These are phyloP conservation scores for Gobiocypris rarus DNA, from an alignment of 2,113 vertebrate genomes.

Conservation along the genomic window DNA sequence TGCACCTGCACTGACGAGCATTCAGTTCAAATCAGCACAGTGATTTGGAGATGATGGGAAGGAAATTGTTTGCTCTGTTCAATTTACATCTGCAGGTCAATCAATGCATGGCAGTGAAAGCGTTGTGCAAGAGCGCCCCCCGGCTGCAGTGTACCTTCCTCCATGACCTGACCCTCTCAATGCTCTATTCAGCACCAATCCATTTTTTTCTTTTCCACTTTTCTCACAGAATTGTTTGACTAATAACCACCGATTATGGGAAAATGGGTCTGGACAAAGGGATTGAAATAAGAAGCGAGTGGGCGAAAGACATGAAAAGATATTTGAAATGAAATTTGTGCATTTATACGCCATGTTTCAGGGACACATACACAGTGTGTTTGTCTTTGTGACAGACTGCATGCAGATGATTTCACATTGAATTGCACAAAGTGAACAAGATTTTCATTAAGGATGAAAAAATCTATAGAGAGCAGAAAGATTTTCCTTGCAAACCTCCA, in stretches of 20 bases:
- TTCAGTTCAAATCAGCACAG: not conserved
- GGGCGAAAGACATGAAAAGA: not conserved
- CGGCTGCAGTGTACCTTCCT: not conserved
- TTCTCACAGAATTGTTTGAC: not conserved
- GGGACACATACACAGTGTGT: not conserved
- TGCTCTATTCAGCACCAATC: not conserved
- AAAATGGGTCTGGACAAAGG: not conserved
- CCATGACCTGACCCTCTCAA: too few relatives aligned
- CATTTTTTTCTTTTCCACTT: not conserved
- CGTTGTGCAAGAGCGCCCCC: conserved; percentile 2
- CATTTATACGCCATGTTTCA: not conserved
- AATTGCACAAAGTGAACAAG: conserved; percentile 1
- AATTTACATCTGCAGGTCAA: conserved; percentile 8
- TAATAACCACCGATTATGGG: not conserved
- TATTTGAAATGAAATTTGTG: not conserved
- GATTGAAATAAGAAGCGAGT: not conserved
- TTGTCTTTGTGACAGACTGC: not conserved
- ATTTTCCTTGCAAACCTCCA: not conserved
- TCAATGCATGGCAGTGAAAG: not conserved
- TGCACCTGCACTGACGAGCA: not conserved
- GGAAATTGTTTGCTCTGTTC: conserved; percentile 1
- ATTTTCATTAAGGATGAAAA: conserved; percentile 7
- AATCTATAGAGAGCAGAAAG: not conserved
- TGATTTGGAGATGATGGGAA: conserved; percentile 26
- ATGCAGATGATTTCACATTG: not conserved